A percentile compares a stretch with the other conserved stretches of the same genome.
These are phyloP conservation scores for Callipepla californica DNA, from an alignment of 2,113 vertebrate genomes.

Conservation along the genomic window DNA sequence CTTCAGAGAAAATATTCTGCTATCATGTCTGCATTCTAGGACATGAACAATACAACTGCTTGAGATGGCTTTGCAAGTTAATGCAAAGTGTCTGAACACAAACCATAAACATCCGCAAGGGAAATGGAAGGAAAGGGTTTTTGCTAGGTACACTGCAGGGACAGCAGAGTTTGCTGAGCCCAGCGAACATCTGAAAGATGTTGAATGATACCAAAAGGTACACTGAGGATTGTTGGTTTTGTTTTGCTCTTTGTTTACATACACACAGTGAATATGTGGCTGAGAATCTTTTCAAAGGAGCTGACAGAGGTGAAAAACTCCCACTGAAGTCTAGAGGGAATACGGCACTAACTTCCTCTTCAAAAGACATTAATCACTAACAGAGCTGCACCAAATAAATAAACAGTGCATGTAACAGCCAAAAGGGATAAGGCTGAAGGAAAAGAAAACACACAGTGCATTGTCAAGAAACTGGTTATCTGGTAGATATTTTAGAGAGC, in stretches of 20 bases:
- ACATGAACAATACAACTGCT: neutral
- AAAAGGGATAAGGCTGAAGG: neutral
- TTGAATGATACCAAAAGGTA: constrained; percentile 5
- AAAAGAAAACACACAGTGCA: neutral
- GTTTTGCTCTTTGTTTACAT: neutral
- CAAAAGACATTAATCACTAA: constrained; percentile 39
- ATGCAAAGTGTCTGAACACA: neutral
- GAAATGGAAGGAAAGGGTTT: neutral
- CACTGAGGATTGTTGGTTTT: neutral
- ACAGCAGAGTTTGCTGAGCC: neutral
- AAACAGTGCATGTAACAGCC: constrained; percentile 12
- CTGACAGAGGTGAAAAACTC: constrained; percentile 43
- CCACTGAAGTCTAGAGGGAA: constrained; percentile 35
- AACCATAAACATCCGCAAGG: neutral
- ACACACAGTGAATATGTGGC: neutral
- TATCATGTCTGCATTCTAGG: neutral
- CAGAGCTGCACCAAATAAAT: constrained; percentile 26
- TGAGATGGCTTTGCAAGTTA: neutral
- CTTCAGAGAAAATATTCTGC: neutral
- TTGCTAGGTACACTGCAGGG: neutral
- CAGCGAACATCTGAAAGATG: constrained; percentile 2
- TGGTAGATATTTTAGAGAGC: constrained; percentile 2
- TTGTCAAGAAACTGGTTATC: constrained; percentile 7
- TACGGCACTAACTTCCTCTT: constrained; percentile 8
- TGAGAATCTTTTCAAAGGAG: constrained; percentile 19